phyloP scores from a whole-genome alignment of 1,140 invertebrate genomes.

The Arctopsyche grandis region DNA sequence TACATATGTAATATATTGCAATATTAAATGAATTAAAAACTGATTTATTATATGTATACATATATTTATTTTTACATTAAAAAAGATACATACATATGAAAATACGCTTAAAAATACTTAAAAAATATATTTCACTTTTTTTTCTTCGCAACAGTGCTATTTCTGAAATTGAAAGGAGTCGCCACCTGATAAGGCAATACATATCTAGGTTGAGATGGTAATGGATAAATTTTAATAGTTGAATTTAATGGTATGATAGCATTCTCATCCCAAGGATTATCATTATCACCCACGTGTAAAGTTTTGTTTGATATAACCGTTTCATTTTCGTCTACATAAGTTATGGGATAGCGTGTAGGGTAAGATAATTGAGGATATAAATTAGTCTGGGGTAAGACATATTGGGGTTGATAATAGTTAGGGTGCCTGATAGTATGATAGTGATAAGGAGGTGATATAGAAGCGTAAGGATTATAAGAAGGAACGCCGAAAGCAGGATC shows the following conservation, averaged over 20 bases:
- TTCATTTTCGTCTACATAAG: neutral
- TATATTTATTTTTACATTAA: too few species aligned
- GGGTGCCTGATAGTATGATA: neutral
- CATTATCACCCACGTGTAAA: neutral
- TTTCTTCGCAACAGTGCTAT: neutral
- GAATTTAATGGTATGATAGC: neutral
- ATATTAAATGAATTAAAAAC: too few species aligned
- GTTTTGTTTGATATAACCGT: neutral
- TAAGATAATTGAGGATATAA: neutral
- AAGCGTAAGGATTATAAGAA: constrained; percentile 28
- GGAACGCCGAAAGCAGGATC: constrained; percentile 48
- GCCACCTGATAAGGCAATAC: too few species aligned
- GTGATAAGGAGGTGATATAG: neutral
- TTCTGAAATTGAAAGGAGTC: too few species aligned
- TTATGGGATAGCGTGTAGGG: neutral
- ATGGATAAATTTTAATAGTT: neutral
- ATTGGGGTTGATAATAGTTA: neutral
- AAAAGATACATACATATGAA: too few species aligned
- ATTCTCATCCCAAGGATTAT: neutral
- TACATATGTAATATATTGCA: neutral
- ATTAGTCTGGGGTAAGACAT: neutral
- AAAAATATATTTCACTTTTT: too few species aligned
- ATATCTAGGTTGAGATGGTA: too few species aligned
- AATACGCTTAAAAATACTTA: too few species aligned
- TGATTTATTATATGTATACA: too few species aligned